Conservation (phyloP, 2,888 invertebrate species). For the Schizotus pectinicornis region DNA sequence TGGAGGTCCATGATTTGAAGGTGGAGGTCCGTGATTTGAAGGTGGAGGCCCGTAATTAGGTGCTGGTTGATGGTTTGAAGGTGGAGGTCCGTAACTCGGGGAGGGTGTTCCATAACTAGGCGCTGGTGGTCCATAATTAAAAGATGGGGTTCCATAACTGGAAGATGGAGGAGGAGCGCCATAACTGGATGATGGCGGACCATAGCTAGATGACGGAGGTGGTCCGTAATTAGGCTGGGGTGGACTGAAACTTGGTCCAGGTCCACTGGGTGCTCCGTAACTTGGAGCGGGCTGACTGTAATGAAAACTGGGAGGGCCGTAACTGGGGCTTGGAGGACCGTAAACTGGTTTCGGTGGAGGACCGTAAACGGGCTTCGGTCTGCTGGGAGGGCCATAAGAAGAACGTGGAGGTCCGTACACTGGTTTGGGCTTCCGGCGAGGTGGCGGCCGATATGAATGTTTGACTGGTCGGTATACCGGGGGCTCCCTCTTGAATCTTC, state of each 20-base stretch:
- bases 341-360: conserved; percentile 38
- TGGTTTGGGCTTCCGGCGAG: conserved; percentile 35
- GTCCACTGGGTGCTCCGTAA: not conserved
- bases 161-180: conserved; percentile 26
- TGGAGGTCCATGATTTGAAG: conserved; percentile 27
- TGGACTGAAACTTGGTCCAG: too few relatives aligned
- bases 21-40: conserved; percentile 24
- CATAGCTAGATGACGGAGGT: conserved; percentile 24
- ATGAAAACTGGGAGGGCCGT: conserved; percentile 35
- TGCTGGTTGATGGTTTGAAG: not conserved
- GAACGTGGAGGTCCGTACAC: conserved; percentile 28
- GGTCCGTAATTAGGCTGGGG: too few relatives aligned
- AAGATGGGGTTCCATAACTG: conserved; percentile 34
- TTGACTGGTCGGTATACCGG: conserved; percentile 28
- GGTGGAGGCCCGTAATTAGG: conserved; percentile 26
- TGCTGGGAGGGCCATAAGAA: conserved; percentile 37
- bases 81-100: conserved; percentile 35
- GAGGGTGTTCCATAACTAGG: conserved; percentile 7
- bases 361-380: conserved; percentile 41
- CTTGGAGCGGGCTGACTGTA: conserved; percentile 10
- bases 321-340: conserved; percentile 32
- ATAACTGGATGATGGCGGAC: not conserved
- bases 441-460: conserved; percentile 28
- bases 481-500: conserved; percentile 36
- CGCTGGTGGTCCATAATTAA: conserved; percentile 34